A percentile compares a stretch with the other conserved stretches of the same genome.
phyloP scores from a whole-genome alignment of 2,113 vertebrate genomes.

The zebrafish (Danio rerio) region DNA sequence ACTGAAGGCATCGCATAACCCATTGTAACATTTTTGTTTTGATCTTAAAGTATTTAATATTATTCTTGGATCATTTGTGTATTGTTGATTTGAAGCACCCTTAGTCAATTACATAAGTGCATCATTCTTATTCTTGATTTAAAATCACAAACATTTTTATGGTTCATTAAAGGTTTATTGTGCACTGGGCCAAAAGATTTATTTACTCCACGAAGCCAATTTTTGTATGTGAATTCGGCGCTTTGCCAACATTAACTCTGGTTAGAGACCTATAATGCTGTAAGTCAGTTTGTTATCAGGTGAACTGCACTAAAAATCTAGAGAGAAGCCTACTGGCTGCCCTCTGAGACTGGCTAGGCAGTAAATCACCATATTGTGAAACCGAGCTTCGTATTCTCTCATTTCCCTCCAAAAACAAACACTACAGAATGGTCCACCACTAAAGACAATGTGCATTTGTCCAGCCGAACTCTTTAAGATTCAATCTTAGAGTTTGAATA shows the following conservation, averaged over 20 bases:
- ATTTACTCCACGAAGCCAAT: not conserved
- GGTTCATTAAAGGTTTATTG: not conserved
- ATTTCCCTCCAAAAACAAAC: conserved; percentile 42
- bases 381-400: conserved; percentile 22
- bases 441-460: conserved; percentile 42
- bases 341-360: not conserved
- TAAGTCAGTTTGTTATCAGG: not conserved
- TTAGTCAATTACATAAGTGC: too few species aligned
- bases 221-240: not conserved
- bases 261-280: not conserved
- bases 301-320: not conserved
- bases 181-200: not conserved
- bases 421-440: not conserved
- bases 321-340: not conserved
- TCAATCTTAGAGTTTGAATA: conserved; percentile 26
- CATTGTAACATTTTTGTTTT: too few species aligned
- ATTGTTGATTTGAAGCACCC: too few species aligned
- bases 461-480: conserved; percentile 1
- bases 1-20: too few species aligned
- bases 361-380: conserved; percentile 8
- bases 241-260: not conserved
- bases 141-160: too few species aligned
- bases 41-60: too few species aligned
- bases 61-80: too few species aligned
- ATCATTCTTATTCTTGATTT: too few species aligned